Conservation (phyloP, 2,797 vertebrate species). For the Coregonus sp. region DNA sequence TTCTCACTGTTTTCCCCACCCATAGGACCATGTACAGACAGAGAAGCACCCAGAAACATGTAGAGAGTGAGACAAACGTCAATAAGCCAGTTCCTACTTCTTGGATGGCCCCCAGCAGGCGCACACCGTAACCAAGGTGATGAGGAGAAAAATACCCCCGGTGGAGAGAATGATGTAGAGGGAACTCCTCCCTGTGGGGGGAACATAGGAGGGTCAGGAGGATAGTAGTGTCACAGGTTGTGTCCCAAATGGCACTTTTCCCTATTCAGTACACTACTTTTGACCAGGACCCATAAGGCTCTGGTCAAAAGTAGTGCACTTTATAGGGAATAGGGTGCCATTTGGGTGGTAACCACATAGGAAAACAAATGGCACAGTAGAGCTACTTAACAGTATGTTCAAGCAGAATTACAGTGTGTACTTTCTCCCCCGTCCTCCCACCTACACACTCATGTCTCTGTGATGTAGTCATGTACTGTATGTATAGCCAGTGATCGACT, state of each 20-base stretch:
- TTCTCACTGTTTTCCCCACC: no score
- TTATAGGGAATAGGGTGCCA: neutral
- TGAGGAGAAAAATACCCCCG: conserved; percentile 84
- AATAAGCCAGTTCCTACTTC: conserved; percentile 67
- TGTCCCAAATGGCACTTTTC: neutral
- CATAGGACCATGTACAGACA: neutral
- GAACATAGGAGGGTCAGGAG: neutral
- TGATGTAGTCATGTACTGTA: neutral
- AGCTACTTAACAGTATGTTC: neutral
- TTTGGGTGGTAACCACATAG: neutral
- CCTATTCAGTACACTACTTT: no score
- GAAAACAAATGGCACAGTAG: neutral
- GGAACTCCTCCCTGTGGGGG: conserved; percentile 81
- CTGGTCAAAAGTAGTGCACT: no score
- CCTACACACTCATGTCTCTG: neutral
- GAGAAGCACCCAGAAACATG: neutral
- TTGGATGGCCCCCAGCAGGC: conserved; percentile 89
- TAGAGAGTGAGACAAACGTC: neutral
- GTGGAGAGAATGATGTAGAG: conserved; percentile 89
- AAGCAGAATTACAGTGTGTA: neutral
- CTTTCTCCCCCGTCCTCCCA: neutral
- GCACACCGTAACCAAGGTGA: conserved; percentile 87
- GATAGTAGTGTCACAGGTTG: neutral
- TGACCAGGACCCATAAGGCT: no score
- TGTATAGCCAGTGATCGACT: neutral